Evolutionary conservation across 1,140 invertebrate species (phyloP), one percentile per base, ranked within the genome.

Genomic region (Drosophila yakuba): DNA sequence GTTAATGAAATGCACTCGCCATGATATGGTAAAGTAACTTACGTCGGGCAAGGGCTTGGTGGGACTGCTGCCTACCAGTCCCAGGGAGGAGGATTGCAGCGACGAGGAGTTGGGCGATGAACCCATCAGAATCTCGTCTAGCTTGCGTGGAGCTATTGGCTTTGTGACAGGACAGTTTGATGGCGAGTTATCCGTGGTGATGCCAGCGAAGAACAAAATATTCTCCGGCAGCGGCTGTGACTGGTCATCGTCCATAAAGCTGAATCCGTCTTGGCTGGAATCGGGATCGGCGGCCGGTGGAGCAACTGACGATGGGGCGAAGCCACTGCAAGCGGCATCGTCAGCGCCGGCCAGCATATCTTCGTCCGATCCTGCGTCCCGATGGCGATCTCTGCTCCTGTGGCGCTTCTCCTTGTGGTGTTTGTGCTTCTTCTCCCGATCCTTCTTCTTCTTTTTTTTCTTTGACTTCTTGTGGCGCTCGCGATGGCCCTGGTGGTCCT

Each of bases 361-460:
- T 0, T 77, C 63, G 0, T 67, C 69, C 4, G 59, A 83, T 68
- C 63, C 71, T 2, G 57, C 32, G 7, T 83, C 80, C 14, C 80
- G 66, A 4, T 84, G 83, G 6, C 82, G 58, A 25, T 91, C 90
- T 10, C 78, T 67, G 35, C 81, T 91, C 17, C 85, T 77, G 44
- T 91, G 91, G 0, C 91, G 83, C 41, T 94, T 93, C 80, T 96
- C 96, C 78, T 96, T 95, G 86, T 96, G 95, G 91, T 96, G 95
- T 56, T 96, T 95, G 67, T 96, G 95, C 44, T 95, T 93, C 73
- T 95, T 95, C 62, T 95, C 94, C 17, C 94, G 93, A 76, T 95
- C 94, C 83, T 95, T 95, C 85, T 96, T 96, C 90, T 96, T 96
- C 75, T 96, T 96, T 84, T 96, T 96, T 91, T 96, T 96, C 81